Percentiles rank a stretch among this genome's conserved stretches.
Evolutionary conservation across 2,888 invertebrate genomes (phyloP).

Genomic region (Tachina fera): DNA sequence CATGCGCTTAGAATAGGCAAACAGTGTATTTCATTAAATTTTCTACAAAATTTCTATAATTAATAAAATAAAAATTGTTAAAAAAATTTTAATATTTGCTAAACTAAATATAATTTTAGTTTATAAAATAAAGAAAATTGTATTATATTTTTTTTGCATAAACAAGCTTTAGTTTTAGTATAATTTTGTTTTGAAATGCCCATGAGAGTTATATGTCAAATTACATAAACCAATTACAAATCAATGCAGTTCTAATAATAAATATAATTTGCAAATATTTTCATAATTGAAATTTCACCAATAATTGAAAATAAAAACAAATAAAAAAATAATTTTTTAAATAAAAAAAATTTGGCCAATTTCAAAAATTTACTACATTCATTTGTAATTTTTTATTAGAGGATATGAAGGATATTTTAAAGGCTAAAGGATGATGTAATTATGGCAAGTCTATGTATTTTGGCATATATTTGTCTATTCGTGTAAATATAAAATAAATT

Average conservation of each 20-base stretch:
- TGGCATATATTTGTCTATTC: slow-evolving; percentile 74
- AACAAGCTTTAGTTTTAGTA: slow-evolving; percentile 20
- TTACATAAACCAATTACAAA: slow-evolving; percentile 74
- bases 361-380: slow-evolving; percentile 71
- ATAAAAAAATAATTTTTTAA: slow-evolving; percentile 17
- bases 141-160: slow-evolving; percentile 14
- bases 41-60: not conserved
- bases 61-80: not conserved
- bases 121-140: slow-evolving; percentile 17
- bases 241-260: slow-evolving; percentile 71
- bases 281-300: slow-evolving; percentile 5
- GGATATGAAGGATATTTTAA: not conserved
- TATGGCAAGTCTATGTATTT: slow-evolving; percentile 72
- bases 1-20: not conserved
- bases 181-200: slow-evolving; percentile 68
- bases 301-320: not conserved
- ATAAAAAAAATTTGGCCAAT: slow-evolving; percentile 28
- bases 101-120: slow-evolving; percentile 19
- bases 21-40: slow-evolving; percentile 55
- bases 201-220: slow-evolving; percentile 75
- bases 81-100: not conserved
- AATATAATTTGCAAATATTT: slow-evolving; percentile 41
- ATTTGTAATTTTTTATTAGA: slow-evolving; percentile 61
- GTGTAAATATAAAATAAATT: slow-evolving; percentile 67
- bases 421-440: slow-evolving; percentile 4